A percentile compares a stretch with the other conserved stretches of the same genome.
These are phyloP conservation scores for Anas flavirostris DNA, from an alignment of 2,797 vertebrate genomes.

Conservation along the genomic window DNA sequence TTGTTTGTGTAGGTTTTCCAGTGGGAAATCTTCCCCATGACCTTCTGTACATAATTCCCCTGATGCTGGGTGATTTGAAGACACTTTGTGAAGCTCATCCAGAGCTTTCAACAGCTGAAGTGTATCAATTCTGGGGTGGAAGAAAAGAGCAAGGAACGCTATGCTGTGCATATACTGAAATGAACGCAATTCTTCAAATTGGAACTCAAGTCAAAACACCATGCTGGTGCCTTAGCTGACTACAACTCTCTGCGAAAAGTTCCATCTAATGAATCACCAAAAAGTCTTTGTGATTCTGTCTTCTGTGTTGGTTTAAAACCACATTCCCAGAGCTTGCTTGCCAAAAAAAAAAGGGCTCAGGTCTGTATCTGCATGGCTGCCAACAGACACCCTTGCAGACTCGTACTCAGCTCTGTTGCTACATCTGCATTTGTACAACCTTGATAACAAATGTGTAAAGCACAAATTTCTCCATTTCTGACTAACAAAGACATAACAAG, in stretches of 20 bases:
- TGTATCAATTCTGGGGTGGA: neutral
- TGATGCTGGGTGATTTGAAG: neutral
- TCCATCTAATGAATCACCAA: neutral
- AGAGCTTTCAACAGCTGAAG: neutral
- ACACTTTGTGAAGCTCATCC: neutral
- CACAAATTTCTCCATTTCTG: neutral
- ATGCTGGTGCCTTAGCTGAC: neutral
- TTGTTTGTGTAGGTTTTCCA: neutral
- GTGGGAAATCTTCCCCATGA: neutral
- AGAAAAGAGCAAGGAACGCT: neutral
- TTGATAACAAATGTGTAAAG: rapidly evolving
- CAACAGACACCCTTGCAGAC: neutral
- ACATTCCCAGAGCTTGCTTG: neutral
- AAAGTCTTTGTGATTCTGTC: neutral
- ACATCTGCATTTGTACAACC: rapidly evolving
- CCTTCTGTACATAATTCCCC: neutral
- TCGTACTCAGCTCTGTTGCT: rapidly evolving
- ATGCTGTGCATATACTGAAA: neutral
- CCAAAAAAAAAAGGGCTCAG: neutral
- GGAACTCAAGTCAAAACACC: neutral
- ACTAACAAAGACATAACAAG: neutral
- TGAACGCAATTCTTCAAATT: neutral
- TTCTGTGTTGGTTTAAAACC: neutral
- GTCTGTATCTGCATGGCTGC: neutral
- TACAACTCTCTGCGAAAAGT: neutral